Percentiles rank a stretch among this genome's conserved stretches.
phyloP scores from a whole-genome alignment of 2,888 invertebrate genomes.

The Leptodirus hochenwartii region DNA sequence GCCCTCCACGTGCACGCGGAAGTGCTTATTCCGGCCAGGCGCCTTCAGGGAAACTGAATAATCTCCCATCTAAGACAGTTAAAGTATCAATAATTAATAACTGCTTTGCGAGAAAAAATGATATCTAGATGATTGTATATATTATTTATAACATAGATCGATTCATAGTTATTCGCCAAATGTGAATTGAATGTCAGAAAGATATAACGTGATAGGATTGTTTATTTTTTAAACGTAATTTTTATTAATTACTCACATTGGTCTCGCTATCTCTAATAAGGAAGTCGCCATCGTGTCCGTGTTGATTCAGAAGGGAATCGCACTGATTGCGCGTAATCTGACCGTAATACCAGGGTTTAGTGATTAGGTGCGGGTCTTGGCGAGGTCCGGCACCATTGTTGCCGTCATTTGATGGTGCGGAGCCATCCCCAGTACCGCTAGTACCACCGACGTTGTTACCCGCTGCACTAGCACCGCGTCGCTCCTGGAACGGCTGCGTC shows the following conservation, averaged over 20 bases:
- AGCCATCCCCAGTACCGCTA: too few species aligned
- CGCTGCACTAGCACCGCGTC: conserved; percentile 19
- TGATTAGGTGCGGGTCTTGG: conserved; percentile 47
- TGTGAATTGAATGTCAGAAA: too few species aligned
- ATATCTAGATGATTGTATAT: too few species aligned
- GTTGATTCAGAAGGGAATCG: conserved; percentile 86
- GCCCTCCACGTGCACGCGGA: conserved; percentile 91
- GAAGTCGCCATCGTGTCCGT: conserved; percentile 96
- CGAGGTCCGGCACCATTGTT: conserved; percentile 15
- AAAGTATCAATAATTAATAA: too few species aligned
- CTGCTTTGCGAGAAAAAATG: too few species aligned
- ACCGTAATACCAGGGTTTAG: conserved; percentile 96
- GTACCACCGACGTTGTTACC: conserved; percentile 18
- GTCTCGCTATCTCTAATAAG: conserved; percentile 98
- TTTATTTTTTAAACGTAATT: conserved; percentile 1
- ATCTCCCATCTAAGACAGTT: conserved; percentile 72
- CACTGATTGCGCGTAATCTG: conserved; percentile 90
- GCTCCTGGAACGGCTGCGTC: conserved; percentile 59
- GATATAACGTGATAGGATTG: too few species aligned
- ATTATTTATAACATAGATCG: too few species aligned
- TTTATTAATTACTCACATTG: conserved; percentile 50
- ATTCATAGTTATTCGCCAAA: too few species aligned
- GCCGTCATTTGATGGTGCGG: too few species aligned
- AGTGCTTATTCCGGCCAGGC: conserved; percentile 95
- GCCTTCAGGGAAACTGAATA: conserved; percentile 97